Conservation (phyloP, 1,140 invertebrate genomes). For the Antheraea mylitta region DNA sequence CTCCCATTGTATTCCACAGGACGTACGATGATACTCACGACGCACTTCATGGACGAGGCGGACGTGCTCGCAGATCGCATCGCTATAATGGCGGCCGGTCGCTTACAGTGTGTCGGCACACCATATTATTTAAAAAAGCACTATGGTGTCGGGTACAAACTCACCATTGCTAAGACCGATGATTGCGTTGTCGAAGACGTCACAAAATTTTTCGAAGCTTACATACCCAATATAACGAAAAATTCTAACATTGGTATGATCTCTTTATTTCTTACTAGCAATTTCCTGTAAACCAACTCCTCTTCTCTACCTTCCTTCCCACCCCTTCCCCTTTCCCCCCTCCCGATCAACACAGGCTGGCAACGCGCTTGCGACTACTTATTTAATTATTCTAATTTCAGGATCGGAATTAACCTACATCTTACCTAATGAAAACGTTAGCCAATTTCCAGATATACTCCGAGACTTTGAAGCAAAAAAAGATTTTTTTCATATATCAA, state of each 20-base stretch:
- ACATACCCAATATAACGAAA: constrained; percentile 78
- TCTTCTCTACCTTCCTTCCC: too few relatives aligned
- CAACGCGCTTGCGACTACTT: too few relatives aligned
- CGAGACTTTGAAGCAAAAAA: constrained; percentile 84
- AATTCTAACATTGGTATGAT: constrained; percentile 63
- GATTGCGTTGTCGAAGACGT: constrained; percentile 79
- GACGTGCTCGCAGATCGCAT: constrained; percentile 96
- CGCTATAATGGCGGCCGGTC: constrained; percentile 93
- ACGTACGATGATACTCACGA: constrained; percentile 85
- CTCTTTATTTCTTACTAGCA: neutral
- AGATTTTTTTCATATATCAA: constrained; percentile 82
- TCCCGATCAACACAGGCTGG: too few relatives aligned
- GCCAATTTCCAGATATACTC: constrained; percentile 82
- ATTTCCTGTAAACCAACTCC: too few relatives aligned
- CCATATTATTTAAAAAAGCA: constrained; percentile 79
- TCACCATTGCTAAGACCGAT: constrained; percentile 61
- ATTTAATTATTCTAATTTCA: constrained; percentile 9
- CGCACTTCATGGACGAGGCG: constrained; percentile 93
- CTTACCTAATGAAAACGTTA: constrained; percentile 75
- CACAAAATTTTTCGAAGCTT: constrained; percentile 78
- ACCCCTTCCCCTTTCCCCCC: too few relatives aligned
- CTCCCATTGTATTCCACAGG: constrained; percentile 30
- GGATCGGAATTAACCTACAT: constrained; percentile 81
- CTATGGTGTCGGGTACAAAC: constrained; percentile 72
- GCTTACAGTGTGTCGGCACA: constrained; percentile 84